phyloP scores from a whole-genome alignment of 2,113 vertebrate species.

The Tachysurus fulvidraco region DNA sequence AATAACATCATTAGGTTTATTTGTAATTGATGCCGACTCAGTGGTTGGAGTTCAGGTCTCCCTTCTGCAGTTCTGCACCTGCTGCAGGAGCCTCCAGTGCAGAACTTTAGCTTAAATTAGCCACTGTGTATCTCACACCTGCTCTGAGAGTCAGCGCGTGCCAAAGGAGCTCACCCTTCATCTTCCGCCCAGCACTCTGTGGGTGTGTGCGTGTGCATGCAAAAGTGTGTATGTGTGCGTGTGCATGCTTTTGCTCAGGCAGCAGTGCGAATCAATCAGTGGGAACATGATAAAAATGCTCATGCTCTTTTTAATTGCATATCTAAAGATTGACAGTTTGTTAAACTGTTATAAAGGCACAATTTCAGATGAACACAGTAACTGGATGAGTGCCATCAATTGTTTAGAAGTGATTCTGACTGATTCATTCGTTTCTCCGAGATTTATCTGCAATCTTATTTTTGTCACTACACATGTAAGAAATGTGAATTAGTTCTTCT shows the following conservation, averaged over 20 bases:
- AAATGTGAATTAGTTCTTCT: not conserved
- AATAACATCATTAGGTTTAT: conserved; percentile 49
- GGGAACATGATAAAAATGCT: not conserved
- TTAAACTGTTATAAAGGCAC: not conserved
- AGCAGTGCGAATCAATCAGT: not conserved
- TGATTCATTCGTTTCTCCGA: not conserved
- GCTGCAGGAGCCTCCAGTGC: conserved; percentile 39
- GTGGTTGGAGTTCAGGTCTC: conserved; percentile 42
- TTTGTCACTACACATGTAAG: not conserved
- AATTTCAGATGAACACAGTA: too few species aligned
- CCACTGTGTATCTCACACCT: conserved; percentile 56
- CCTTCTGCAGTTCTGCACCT: conserved; percentile 40
- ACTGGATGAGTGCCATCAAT: not conserved
- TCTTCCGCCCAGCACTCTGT: conserved; percentile 36
- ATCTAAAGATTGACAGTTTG: not conserved
- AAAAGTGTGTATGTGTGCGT: not conserved
- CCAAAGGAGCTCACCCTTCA: conserved; percentile 34
- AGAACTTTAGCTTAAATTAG: conserved; percentile 52
- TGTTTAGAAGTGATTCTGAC: not conserved
- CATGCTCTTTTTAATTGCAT: not conserved
- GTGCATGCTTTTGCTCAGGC: not conserved
- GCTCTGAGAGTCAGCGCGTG: conserved; percentile 35
- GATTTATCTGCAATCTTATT: not conserved
- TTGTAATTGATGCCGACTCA: conserved; percentile 56
- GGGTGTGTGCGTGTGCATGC: conserved; percentile 1